Percentiles rank a stretch among this genome's conserved stretches.
phyloP scores from a whole-genome alignment of 2,797 vertebrate species.

The Manis crassicaudata region DNA sequence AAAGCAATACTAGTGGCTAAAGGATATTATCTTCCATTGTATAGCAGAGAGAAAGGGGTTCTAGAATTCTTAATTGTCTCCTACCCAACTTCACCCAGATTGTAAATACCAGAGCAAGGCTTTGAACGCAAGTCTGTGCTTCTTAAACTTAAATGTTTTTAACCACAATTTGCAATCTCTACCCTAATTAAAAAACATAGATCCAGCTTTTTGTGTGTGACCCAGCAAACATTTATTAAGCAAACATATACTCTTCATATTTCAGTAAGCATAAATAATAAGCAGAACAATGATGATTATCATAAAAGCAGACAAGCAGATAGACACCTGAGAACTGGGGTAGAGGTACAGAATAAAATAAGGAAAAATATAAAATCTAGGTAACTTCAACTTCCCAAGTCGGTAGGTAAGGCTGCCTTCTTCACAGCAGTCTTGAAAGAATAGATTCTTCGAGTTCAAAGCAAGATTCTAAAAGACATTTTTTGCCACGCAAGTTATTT shows the following conservation, averaged over 20 bases:
- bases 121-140: background rate
- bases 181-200: background rate
- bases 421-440: background rate
- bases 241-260: no score
- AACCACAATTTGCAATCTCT: background rate
- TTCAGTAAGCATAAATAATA: background rate
- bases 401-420: background rate
- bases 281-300: background rate
- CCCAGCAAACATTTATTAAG: no score
- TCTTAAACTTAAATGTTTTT: background rate
- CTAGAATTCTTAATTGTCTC: background rate
- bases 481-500: background rate
- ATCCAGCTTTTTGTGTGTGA: no score
- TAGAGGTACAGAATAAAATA: background rate
- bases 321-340: background rate
- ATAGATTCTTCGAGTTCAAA: background rate
- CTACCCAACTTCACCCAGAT: background rate
- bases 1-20: background rate
- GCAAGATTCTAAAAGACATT: background rate
- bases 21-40: background rate
- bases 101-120: background rate
- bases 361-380: background rate
- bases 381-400: background rate
- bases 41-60: background rate
- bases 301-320: background rate